phyloP scores from a whole-genome alignment of 1,140 invertebrate species.

The Hylaeus volcanicus region DNA sequence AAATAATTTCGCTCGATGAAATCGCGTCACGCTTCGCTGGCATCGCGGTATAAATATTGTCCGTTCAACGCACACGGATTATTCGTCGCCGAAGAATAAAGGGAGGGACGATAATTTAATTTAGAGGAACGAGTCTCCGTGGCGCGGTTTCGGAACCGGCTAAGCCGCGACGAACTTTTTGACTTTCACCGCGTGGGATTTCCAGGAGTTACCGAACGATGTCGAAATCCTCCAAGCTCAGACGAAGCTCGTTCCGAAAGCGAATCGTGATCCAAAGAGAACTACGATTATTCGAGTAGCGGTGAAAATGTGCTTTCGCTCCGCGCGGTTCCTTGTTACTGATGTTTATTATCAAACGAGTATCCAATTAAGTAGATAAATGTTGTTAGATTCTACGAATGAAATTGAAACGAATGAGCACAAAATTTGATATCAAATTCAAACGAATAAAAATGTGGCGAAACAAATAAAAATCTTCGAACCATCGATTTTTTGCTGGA shows the following conservation, averaged over 20 bases:
- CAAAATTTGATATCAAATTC: no score
- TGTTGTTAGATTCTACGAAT: background rate
- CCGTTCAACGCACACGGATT: no score
- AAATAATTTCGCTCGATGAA: slow-evolving; percentile 21
- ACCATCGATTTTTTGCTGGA: no score
- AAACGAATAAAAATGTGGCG: no score
- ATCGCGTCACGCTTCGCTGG: background rate
- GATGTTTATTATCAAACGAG: background rate
- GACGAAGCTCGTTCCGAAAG: background rate
- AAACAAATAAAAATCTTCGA: no score
- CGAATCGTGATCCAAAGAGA: background rate
- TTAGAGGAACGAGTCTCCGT: background rate
- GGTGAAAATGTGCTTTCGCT: background rate
- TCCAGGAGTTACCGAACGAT: slow-evolving; percentile 10
- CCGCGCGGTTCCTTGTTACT: background rate
- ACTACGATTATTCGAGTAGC: slow-evolving; percentile 6
- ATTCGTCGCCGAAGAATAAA: background rate
- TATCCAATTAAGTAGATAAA: background rate
- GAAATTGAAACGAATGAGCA: no score
- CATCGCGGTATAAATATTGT: background rate
- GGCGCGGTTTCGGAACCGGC: no score
- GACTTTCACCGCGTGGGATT: slow-evolving; percentile 27
- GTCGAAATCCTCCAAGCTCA: slow-evolving; percentile 15
- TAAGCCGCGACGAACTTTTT: slow-evolving; percentile 7
- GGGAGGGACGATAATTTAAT: slow-evolving; percentile 18